Percentiles rank a stretch among this genome's conserved stretches.
Conservation (phyloP, 2,797 vertebrate genomes). For the Mormyrops attenuatus region DNA sequence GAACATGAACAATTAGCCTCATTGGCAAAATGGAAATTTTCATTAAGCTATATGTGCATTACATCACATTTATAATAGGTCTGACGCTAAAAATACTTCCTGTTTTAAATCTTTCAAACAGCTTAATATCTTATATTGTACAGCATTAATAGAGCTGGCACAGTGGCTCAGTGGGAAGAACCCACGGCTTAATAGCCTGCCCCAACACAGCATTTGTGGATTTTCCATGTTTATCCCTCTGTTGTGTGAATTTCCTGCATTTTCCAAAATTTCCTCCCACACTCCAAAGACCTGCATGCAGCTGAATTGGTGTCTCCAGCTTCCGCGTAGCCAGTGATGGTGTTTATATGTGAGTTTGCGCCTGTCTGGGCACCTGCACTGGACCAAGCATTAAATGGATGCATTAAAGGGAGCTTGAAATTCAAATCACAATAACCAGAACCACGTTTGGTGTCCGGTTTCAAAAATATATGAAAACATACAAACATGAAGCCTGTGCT, state of each 20-base stretch:
- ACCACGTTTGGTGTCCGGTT: not conserved
- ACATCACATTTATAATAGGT: not conserved
- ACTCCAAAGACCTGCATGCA: not conserved
- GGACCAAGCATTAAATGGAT: not conserved
- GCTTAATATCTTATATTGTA: not conserved
- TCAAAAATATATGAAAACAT: not conserved
- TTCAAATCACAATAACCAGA: not conserved
- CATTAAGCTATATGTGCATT: not conserved
- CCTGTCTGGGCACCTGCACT: not conserved
- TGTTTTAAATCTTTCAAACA: not conserved
- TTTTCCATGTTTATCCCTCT: not conserved
- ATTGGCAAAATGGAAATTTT: not conserved
- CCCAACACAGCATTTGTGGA: not conserved
- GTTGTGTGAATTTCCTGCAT: not conserved
- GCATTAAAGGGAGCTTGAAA: not conserved
- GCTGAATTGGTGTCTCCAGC: not conserved
- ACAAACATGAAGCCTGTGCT: not conserved
- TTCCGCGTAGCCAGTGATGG: not conserved
- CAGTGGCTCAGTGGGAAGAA: not conserved
- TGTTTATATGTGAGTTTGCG: not conserved
- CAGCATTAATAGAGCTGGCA: not conserved
- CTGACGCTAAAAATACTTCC: not conserved
- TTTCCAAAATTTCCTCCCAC: not conserved
- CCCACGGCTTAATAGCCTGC: not conserved
- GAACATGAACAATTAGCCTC: not conserved